phyloP scores from a whole-genome alignment of 2,797 vertebrate genomes.

The Halcyon badia region DNA sequence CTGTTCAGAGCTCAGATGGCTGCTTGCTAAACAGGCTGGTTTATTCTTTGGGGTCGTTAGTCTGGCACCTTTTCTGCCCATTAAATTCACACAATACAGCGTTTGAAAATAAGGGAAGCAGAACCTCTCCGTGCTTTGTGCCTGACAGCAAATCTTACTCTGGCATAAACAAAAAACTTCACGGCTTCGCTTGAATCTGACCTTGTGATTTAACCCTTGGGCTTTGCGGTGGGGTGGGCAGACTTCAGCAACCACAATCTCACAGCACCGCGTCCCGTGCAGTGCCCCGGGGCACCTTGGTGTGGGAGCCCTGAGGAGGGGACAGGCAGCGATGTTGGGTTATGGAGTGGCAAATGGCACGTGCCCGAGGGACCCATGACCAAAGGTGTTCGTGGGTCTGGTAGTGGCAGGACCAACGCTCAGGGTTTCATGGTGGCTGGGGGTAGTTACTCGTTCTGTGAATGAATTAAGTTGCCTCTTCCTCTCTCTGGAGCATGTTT shows the following conservation, averaged over 20 bases:
- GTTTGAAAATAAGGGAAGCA: conserved; percentile 33
- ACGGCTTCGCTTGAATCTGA: accelerated
- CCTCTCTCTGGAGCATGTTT: not conserved
- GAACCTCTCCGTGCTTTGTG: not conserved
- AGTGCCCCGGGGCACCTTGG: not conserved
- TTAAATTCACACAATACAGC: conserved; percentile 34
- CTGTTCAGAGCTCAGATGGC: not conserved
- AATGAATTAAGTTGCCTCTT: not conserved
- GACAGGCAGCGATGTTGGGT: accelerated
- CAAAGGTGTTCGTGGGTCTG: accelerated
- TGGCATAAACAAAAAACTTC: not conserved
- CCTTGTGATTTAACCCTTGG: not conserved
- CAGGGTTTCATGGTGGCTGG: accelerated
- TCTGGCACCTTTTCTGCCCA: conserved; percentile 66
- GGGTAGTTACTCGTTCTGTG: not conserved
- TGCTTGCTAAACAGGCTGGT: not conserved
- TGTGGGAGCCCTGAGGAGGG: not conserved
- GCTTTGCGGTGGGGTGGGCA: not conserved
- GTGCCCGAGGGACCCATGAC: accelerated
- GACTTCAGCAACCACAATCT: not conserved
- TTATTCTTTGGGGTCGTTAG: conserved; percentile 37
- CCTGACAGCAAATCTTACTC: not conserved
- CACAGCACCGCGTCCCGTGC: accelerated
- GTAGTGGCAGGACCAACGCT: accelerated
- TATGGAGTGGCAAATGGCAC: accelerated